A percentile compares a stretch with the other conserved stretches of the same genome.
These are phyloP conservation scores for Lepus americanus DNA, from an alignment of 2,113 vertebrate genomes.

Conservation along the genomic window DNA sequence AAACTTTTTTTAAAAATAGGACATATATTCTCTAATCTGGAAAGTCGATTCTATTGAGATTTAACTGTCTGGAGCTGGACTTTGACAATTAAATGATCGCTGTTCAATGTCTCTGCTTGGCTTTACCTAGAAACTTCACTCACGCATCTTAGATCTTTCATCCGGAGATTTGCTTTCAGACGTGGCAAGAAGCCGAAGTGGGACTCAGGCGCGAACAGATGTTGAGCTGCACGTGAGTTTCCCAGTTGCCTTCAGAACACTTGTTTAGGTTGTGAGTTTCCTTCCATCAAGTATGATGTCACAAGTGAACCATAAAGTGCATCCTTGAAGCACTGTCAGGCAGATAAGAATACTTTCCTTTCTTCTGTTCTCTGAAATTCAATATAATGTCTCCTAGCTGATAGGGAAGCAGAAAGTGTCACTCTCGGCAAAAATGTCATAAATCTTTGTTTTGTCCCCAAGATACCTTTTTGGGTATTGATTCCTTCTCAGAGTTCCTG, in stretches of 20 bases:
- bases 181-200: conserved; percentile 88
- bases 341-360: conserved; percentile 87
- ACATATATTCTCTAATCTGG: conserved; percentile 61
- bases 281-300: conserved; percentile 76
- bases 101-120: conserved; percentile 78
- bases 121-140: conserved; percentile 92
- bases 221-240: conserved; percentile 89
- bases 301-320: conserved; percentile 77
- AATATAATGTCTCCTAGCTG: conserved; percentile 86
- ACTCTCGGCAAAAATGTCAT: conserved; percentile 87
- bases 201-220: conserved; percentile 87
- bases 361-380: conserved; percentile 87
- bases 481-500: conserved; percentile 91
- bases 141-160: conserved; percentile 91
- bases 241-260: conserved; percentile 69
- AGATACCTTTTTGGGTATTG: conserved; percentile 91
- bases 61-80: conserved; percentile 72
- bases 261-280: conserved; percentile 72
- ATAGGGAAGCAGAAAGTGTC: conserved; percentile 90
- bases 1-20: neutral
- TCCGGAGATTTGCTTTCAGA: conserved; percentile 92
- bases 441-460: conserved; percentile 92
- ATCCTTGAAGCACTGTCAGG: conserved; percentile 87
- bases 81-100: conserved; percentile 64
- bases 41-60: conserved; percentile 78